Percentiles rank a stretch among this genome's conserved stretches.
These are phyloP conservation scores for Eristalis tenax DNA, from an alignment of 2,888 invertebrate species.

Conservation along the genomic window DNA sequence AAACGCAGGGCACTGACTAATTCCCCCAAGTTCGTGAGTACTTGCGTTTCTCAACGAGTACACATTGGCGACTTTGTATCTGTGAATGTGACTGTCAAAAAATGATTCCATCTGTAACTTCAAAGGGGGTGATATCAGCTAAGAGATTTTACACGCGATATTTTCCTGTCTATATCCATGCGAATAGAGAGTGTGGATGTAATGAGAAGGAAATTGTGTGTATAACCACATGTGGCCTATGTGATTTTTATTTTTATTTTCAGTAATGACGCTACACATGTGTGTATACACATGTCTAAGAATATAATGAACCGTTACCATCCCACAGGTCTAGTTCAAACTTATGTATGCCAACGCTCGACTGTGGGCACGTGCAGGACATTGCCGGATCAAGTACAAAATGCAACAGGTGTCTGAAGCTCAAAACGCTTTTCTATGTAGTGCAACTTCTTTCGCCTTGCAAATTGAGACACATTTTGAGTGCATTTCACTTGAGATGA, in stretches of 20 bases:
- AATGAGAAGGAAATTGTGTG: neutral
- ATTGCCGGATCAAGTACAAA: neutral
- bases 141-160: neutral
- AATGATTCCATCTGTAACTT: neutral
- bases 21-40: conserved; percentile 10
- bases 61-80: neutral
- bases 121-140: conserved; percentile 45
- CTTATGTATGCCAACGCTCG: conserved; percentile 7
- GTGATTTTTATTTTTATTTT: conserved; percentile 5
- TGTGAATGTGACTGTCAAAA: conserved; percentile 2
- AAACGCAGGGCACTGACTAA: conserved; percentile 29
- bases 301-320: neutral
- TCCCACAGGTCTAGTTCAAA: no score
- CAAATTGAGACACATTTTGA: conserved; percentile 34
- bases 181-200: neutral
- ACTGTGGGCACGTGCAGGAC: neutral
- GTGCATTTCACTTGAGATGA: conserved; percentile 24
- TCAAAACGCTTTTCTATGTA: neutral
- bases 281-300: neutral
- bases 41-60: neutral
- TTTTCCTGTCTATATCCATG: neutral
- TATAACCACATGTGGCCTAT: neutral
- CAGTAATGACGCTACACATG: neutral
- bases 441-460: conserved; percentile 2
- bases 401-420: conserved; percentile 38